These are phyloP conservation scores for Ptilonorhynchus violaceus DNA, from an alignment of 2,113 vertebrate species.

Conservation along the genomic window DNA sequence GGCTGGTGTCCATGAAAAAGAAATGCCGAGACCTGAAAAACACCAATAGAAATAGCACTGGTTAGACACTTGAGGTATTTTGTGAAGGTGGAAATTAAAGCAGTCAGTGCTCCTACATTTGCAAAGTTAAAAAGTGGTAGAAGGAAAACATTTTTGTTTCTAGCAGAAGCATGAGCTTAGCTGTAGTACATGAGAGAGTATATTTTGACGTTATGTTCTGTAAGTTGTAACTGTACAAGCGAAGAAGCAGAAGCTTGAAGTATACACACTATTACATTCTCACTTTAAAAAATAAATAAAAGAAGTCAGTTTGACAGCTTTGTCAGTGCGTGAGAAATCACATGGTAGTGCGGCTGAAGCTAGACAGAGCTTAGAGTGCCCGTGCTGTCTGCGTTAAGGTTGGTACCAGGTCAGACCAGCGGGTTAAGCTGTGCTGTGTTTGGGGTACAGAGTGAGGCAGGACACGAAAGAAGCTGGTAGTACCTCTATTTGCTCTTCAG, in stretches of 20 bases:
- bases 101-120: neutral
- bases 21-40: constrained; percentile 70
- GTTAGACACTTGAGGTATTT: neutral
- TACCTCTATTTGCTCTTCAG: neutral
- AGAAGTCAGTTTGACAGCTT: neutral
- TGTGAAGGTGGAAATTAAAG: neutral
- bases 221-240: neutral
- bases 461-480: neutral
- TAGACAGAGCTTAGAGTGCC: neutral
- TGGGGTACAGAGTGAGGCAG: neutral
- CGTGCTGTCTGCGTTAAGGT: neutral
- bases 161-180: neutral
- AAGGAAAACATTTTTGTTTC: neutral
- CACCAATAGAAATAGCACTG: neutral
- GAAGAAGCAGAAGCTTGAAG: neutral
- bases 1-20: constrained; percentile 73
- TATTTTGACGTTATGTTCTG: neutral
- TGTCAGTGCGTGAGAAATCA: neutral
- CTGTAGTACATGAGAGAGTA: neutral
- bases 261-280: neutral
- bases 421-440: neutral
- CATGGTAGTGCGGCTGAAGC: neutral
- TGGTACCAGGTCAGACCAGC: neutral
- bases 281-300: neutral
- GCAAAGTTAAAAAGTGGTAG: neutral